Percentiles rank a stretch among this genome's conserved stretches.
Evolutionary conservation across 1,140 invertebrate species (phyloP).

Genomic region (Phenacoccus solenopsis): DNA sequence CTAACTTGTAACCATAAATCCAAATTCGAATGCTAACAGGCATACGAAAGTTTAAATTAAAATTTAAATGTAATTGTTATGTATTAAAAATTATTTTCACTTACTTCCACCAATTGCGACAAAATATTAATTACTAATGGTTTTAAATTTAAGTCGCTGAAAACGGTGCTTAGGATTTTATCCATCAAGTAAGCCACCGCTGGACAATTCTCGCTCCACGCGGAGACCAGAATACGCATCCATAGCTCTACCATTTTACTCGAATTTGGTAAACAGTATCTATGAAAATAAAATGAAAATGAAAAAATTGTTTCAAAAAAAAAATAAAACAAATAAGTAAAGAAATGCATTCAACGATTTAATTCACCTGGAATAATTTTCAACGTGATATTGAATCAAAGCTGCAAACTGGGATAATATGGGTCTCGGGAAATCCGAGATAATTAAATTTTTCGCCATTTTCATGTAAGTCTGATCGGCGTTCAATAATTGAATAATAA

Average conservation of each 20-base stretch:
- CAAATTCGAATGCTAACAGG: not conserved
- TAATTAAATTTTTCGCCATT: slow-evolving; percentile 62
- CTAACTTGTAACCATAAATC: slow-evolving; percentile 11
- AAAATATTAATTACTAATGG: not conserved
- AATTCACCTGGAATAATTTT: slow-evolving; percentile 41
- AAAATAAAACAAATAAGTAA: not conserved
- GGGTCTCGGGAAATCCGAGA: slow-evolving; percentile 51
- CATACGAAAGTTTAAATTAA: not conserved
- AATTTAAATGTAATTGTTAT: not conserved
- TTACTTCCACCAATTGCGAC: not conserved
- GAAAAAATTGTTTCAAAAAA: slow-evolving; percentile 8
- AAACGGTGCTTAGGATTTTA: slow-evolving; percentile 20
- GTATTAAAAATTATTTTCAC: not conserved
- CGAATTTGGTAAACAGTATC: slow-evolving; percentile 38
- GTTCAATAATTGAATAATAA: slow-evolving; percentile 41
- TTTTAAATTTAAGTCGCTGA: not conserved
- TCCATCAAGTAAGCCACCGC: slow-evolving; percentile 18
- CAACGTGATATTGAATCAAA: slow-evolving; percentile 59
- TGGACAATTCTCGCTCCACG: slow-evolving; percentile 19
- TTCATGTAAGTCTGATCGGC: slow-evolving; percentile 64
- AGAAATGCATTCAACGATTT: too few species aligned
- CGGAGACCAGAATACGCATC: slow-evolving; percentile 29
- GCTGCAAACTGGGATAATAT: slow-evolving; percentile 53
- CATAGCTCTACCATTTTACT: slow-evolving; percentile 47
- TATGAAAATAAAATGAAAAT: slow-evolving; percentile 27